Conservation (phyloP, 2,113 vertebrate genomes). For the Thunnus maccoyii region DNA sequence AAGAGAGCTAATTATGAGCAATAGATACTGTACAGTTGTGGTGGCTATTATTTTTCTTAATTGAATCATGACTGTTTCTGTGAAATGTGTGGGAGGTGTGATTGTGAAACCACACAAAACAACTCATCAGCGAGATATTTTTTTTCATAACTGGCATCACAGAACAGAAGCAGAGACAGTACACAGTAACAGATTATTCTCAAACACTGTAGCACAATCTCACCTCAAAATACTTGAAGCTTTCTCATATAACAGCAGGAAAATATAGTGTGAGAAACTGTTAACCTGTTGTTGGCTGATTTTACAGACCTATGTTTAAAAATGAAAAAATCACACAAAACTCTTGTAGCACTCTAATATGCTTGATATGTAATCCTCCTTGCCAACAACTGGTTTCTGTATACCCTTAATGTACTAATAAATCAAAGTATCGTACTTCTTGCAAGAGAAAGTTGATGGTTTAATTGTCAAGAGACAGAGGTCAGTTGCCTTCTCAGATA, state of each 20-base stretch:
- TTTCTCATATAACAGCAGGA: conserved; percentile 13
- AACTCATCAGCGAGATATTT: background rate
- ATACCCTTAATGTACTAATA: no score
- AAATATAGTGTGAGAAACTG: background rate
- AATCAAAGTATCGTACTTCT: background rate
- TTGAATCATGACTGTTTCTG: conserved; percentile 37
- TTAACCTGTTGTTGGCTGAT: background rate
- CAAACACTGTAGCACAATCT: conserved; percentile 9
- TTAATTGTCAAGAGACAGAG: background rate
- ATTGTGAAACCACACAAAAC: conserved; percentile 40
- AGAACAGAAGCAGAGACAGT: conserved; percentile 20
- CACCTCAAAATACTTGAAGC: conserved; percentile 44
- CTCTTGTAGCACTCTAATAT: background rate
- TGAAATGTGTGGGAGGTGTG: conserved; percentile 67
- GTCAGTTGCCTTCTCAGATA: background rate
- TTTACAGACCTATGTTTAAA: conserved; percentile 30
- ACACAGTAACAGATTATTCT: conserved; percentile 5
- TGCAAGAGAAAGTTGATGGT: background rate
- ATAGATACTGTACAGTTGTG: background rate
- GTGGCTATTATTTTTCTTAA: conserved; percentile 33
- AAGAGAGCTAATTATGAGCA: background rate
- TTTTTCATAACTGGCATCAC: conserved; percentile 4
- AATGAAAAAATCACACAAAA: background rate
- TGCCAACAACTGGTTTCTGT: background rate
- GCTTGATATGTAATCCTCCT: background rate